Percentiles rank a stretch among this genome's conserved stretches.
These are phyloP conservation scores for Motacilla alba DNA, from an alignment of 2,113 vertebrate species.

Conservation along the genomic window DNA sequence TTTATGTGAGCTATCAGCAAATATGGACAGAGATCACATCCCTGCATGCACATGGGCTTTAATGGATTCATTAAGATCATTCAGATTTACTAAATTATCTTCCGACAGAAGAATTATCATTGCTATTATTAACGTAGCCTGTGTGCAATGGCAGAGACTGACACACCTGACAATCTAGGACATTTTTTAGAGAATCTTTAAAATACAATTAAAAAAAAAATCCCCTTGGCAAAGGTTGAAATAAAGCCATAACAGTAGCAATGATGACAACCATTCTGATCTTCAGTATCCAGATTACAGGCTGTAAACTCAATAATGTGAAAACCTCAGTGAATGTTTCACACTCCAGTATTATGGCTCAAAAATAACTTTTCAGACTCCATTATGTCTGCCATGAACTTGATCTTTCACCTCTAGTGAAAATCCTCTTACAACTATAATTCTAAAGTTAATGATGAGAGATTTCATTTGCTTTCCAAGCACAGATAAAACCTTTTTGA, in stretches of 20 bases:
- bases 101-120: neutral
- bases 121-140: neutral
- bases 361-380: constrained; percentile 66
- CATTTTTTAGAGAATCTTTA: neutral
- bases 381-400: constrained; percentile 63
- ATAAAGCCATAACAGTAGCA: neutral
- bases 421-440: constrained; percentile 65
- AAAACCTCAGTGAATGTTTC: constrained; percentile 48
- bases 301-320: constrained; percentile 15
- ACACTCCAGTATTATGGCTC: constrained; percentile 21
- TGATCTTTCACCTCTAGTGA: constrained; percentile 75
- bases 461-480: constrained; percentile 76
- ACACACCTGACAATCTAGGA: neutral
- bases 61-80: neutral
- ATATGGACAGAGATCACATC: neutral
- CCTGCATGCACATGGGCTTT: neutral
- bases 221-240: neutral
- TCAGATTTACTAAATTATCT: neutral
- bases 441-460: constrained; percentile 73
- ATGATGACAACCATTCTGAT: constrained; percentile 41
- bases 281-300: constrained; percentile 8
- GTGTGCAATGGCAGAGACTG: neutral
- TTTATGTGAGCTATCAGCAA: neutral
- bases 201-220: neutral
- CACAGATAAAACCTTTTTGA: constrained; percentile 72